Percentiles rank a stretch among this genome's conserved stretches.
Conservation (phyloP, 2,797 vertebrate species). For the Kryptopterus vitreolus region DNA sequence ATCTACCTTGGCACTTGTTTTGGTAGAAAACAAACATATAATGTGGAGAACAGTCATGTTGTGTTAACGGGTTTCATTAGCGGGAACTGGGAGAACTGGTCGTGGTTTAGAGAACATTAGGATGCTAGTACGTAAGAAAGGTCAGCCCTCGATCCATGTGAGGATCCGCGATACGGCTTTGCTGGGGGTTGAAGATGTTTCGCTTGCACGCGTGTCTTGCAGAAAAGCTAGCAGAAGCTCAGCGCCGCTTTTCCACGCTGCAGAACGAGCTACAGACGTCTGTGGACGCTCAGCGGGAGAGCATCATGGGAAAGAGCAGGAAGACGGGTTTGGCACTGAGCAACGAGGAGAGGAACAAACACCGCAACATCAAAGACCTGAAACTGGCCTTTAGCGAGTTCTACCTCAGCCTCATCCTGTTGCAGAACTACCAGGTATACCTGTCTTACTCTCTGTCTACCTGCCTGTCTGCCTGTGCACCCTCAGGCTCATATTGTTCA, state of each 20-base stretch:
- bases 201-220: not conserved
- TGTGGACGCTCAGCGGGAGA: constrained; percentile 91
- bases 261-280: constrained; percentile 96
- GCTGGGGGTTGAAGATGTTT: too few relatives aligned
- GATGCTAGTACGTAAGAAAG: not conserved
- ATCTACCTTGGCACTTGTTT: not conserved
- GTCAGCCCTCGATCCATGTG: not conserved
- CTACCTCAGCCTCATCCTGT: constrained; percentile 98
- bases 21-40: not conserved
- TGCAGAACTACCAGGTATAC: constrained; percentile 88
- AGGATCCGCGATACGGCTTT: not conserved
- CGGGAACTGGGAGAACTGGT: not conserved
- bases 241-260: constrained; percentile 90
- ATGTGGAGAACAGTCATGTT: not conserved
- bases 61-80: not conserved
- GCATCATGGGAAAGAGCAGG: constrained; percentile 80
- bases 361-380: constrained; percentile 91
- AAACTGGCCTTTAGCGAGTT: constrained; percentile 99
- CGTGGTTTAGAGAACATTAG: not conserved
- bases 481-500: too few relatives aligned
- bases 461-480: not conserved
- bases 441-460: not conserved
- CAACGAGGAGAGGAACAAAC: constrained; percentile 88
- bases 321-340: constrained; percentile 91
- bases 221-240: constrained; percentile 97